Evolutionary conservation across 2,797 vertebrate genomes (phyloP).

Genomic region (Lophius americanus): DNA sequence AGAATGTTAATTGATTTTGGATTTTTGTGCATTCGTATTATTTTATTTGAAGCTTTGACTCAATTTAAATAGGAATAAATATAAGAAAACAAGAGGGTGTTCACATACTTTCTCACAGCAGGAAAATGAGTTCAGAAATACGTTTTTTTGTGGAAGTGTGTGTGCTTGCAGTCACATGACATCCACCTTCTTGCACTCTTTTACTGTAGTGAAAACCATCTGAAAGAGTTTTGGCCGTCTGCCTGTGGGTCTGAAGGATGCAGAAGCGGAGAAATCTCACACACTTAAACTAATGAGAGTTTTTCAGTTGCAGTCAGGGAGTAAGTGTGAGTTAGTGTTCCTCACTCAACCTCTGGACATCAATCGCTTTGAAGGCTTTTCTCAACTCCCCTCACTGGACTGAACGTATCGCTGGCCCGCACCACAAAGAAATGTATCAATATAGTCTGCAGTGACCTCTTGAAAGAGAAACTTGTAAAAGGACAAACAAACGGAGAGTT

Average conservation of each 20-base stretch:
- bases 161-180: slow-evolving; percentile 24
- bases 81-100: too few species aligned
- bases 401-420: slow-evolving; percentile 30
- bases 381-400: slow-evolving; percentile 50
- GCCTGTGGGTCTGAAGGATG: slow-evolving; percentile 39
- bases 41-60: too few species aligned
- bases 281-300: slow-evolving; percentile 77
- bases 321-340: slow-evolving; percentile 60
- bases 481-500: background rate
- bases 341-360: slow-evolving; percentile 55
- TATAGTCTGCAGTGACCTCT: background rate
- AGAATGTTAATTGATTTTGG: too few species aligned
- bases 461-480: background rate
- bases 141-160: slow-evolving; percentile 18
- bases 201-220: slow-evolving; percentile 28
- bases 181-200: slow-evolving; percentile 27
- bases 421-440: slow-evolving; percentile 10
- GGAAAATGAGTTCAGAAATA: slow-evolving; percentile 7
- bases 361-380: slow-evolving; percentile 62
- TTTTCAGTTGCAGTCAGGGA: slow-evolving; percentile 59
- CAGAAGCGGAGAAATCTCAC: slow-evolving; percentile 47
- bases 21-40: too few species aligned
- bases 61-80: too few species aligned
- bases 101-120: too few species aligned
- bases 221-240: slow-evolving; percentile 51